Conservation (phyloP, 2,888 invertebrate genomes). For the Polydrusus cervinus region DNA sequence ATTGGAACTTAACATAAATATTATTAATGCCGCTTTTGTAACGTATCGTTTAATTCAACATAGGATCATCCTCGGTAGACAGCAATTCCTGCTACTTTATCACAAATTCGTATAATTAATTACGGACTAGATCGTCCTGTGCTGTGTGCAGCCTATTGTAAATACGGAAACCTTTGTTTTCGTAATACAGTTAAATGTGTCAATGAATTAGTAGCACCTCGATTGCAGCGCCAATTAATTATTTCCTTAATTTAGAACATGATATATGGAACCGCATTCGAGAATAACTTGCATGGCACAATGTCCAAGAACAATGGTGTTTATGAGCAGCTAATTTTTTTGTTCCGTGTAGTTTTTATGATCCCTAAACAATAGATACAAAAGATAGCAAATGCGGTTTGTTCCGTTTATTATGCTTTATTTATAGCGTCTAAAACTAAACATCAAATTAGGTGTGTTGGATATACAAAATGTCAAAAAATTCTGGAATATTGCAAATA, state of each 20-base stretch:
- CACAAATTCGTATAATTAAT: constrained; percentile 67
- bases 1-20: too few relatives aligned
- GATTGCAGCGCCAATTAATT: constrained; percentile 52
- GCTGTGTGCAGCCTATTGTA: constrained; percentile 59
- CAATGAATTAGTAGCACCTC: constrained; percentile 61
- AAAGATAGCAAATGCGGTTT: background rate
- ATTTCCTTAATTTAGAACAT: constrained; percentile 52
- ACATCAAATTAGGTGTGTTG: too few relatives aligned
- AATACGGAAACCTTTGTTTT: constrained; percentile 62
- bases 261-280: constrained; percentile 44
- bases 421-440: too few relatives aligned
- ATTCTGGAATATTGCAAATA: too few relatives aligned
- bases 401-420: too few relatives aligned
- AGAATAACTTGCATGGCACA: constrained; percentile 22
- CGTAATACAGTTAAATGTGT: constrained; percentile 63
- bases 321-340: background rate
- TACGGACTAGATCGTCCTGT: constrained; percentile 63
- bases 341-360: background rate
- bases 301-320: background rate
- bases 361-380: background rate
- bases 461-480: too few relatives aligned
- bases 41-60: background rate
- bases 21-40: too few relatives aligned
- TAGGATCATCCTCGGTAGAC: constrained; percentile 25
- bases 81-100: constrained; percentile 60